phyloP scores from a whole-genome alignment of 2,113 vertebrate genomes.

The Petroica traversi region DNA sequence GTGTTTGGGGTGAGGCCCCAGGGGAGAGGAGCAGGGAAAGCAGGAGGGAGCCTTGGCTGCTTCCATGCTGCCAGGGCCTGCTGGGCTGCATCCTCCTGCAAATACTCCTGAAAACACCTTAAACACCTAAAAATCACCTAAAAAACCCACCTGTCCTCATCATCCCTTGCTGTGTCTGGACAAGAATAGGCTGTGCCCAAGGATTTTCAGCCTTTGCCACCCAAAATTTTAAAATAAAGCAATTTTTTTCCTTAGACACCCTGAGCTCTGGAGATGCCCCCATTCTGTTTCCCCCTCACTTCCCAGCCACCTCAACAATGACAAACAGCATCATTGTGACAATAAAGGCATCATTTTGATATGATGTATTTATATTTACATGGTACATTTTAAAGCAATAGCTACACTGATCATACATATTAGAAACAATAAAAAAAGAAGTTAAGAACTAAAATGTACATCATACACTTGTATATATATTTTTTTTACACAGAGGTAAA shows the following conservation, averaged over 20 bases:
- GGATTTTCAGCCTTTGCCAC: too few relatives aligned
- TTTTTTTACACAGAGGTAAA: slow-evolving; percentile 95
- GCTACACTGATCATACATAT: slow-evolving; percentile 93
- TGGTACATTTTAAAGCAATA: slow-evolving; percentile 88
- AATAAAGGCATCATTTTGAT: slow-evolving; percentile 52
- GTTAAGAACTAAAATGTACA: slow-evolving; percentile 95
- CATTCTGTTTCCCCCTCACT: fast-evolving
- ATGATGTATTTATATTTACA: slow-evolving; percentile 91
- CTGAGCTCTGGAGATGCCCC: fast-evolving
- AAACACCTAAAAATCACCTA: not conserved
- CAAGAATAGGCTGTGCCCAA: fast-evolving
- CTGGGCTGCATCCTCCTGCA: fast-evolving
- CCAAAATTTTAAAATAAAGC: fast-evolving
- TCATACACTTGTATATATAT: slow-evolving; percentile 97
- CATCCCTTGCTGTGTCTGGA: fast-evolving
- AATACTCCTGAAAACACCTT: too few relatives aligned
- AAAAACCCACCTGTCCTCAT: fast-evolving
- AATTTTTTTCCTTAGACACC: not conserved
- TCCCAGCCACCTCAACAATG: not conserved
- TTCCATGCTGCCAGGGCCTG: not conserved
- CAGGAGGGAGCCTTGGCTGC: fast-evolving
- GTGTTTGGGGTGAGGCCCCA: fast-evolving
- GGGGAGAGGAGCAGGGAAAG: not conserved
- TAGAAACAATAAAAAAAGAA: slow-evolving; percentile 93
- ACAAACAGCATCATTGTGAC: slow-evolving; percentile 6